Conservation (phyloP, 2,797 vertebrate genomes). For the Leucoraja ocellata region DNA sequence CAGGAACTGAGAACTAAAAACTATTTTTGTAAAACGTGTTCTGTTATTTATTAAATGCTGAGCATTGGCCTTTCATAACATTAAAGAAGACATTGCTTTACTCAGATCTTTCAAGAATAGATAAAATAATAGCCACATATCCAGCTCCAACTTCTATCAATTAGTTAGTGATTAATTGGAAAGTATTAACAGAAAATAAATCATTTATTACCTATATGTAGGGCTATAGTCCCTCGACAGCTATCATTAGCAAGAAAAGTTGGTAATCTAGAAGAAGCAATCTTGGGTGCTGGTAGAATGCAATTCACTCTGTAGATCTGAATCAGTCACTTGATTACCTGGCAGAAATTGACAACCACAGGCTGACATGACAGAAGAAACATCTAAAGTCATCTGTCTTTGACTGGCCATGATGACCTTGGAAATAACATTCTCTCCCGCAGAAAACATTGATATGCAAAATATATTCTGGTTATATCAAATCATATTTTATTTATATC, state of each 20-base stretch:
- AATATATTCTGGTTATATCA: background rate
- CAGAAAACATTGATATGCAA: constrained; percentile 18
- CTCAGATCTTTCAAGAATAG: background rate
- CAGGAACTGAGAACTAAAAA: background rate
- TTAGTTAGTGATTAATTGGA: background rate
- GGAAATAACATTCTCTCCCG: background rate
- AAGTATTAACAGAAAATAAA: background rate
- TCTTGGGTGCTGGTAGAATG: background rate
- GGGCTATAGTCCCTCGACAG: background rate
- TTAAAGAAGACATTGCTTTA: background rate
- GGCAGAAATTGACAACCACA: background rate
- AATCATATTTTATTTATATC: constrained; percentile 36
- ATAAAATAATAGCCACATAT: background rate
- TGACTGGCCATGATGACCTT: background rate
- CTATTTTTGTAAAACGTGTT: background rate
- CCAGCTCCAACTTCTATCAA: background rate
- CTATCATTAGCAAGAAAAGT: constrained; percentile 13
- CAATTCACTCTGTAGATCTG: constrained; percentile 7
- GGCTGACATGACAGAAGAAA: background rate
- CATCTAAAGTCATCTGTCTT: background rate
- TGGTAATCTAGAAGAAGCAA: constrained; percentile 13
- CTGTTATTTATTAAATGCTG: background rate
- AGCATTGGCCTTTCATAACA: background rate
- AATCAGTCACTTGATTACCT: constrained; percentile 32
- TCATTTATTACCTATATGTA: background rate